A percentile compares a stretch with the other conserved stretches of the same genome.
phyloP scores from a whole-genome alignment of 2,888 invertebrate genomes.

The Taenaris catops region DNA sequence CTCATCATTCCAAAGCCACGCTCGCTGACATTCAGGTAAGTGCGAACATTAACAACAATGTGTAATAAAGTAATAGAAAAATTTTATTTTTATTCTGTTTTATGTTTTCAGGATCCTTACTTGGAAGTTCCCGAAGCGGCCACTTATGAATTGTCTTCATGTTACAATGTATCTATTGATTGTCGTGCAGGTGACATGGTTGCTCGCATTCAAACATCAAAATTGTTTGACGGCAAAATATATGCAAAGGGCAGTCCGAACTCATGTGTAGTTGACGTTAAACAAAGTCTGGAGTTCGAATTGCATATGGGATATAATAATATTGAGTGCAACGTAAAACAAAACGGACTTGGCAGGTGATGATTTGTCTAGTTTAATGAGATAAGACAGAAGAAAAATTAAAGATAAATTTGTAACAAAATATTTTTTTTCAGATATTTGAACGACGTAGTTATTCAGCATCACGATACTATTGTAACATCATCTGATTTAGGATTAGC shows the following conservation, averaged over 20 bases:
- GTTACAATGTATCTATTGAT: constrained; percentile 96
- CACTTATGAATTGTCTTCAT: constrained; percentile 94
- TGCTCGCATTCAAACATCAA: constrained; percentile 94
- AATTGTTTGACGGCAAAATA: constrained; percentile 95
- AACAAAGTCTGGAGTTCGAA: constrained; percentile 93
- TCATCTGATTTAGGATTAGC: constrained; percentile 95
- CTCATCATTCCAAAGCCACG: constrained; percentile 94
- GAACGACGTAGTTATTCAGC: constrained; percentile 96
- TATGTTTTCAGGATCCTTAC: constrained; percentile 86
- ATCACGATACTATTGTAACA: constrained; percentile 97
- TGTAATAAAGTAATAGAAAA: too few relatives aligned
- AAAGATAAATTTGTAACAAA: background rate
- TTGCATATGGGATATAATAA: constrained; percentile 95
- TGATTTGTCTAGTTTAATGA: constrained; percentile 2
- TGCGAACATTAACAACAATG: background rate
- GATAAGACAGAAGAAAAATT: background rate
- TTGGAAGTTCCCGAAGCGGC: constrained; percentile 94
- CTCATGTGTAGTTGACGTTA: constrained; percentile 94
- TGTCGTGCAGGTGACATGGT: constrained; percentile 96
- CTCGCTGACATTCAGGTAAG: constrained; percentile 90
- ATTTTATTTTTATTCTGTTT: constrained; percentile 2
- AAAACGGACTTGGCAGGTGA: constrained; percentile 90
- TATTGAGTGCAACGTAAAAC: constrained; percentile 94
- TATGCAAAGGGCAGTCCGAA: constrained; percentile 97
- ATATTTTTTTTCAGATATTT: constrained; percentile 78